Base-by-base conservation (phyloP, 1,140 invertebrate genomes). In the Drosophila miranda region DNA sequence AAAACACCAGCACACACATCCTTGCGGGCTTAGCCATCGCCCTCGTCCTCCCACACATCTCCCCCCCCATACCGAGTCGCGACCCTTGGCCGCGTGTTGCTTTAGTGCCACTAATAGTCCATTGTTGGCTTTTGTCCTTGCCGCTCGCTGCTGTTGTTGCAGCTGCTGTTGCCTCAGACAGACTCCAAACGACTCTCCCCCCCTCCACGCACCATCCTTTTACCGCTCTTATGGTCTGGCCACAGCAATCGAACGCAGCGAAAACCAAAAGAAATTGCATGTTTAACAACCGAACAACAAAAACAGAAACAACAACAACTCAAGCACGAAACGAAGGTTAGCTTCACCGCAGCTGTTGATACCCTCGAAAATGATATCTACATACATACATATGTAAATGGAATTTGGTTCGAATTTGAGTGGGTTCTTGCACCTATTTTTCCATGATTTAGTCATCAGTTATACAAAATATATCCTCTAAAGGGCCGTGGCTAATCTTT, bases 51-150 rank as follows among this genome's bases (percentile, higher is more conserved):
- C n/a, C 30, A 21, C 42, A 30, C 16, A 30, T 14, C 51, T 21
- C n/a, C 6, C 19, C 34, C 34, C 19, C 3, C 3, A 3, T 56
- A 57, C 61, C 58, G 56, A 61, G 61, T 45, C 34, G 34, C 34
- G 34, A 38, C 57, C 59, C 63, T 56, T 42, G 64, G 16, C 60
- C 66, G 56, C 67, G 81, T 84, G 81, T 84, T 84, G 78, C 82
- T 84, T 87, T 86, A 84, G 81, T 87, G 82, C 81, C 81, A 84
- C 81, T 84, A 84, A 84, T 84, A 84, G 86, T 86, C 81, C 81
- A 84, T 84, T 84, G 81, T 86, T 84, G 81, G 81, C 81, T 84
- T 84, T 84, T 84, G 81, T 84, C 81, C 82, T 81, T 84, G 81
- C 75, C 77, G 77, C 58, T 43, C 28, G 70, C 74, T 69, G 74